Base-by-base conservation (phyloP, 1,140 invertebrate species). In the Zelostemma sp. region DNA sequence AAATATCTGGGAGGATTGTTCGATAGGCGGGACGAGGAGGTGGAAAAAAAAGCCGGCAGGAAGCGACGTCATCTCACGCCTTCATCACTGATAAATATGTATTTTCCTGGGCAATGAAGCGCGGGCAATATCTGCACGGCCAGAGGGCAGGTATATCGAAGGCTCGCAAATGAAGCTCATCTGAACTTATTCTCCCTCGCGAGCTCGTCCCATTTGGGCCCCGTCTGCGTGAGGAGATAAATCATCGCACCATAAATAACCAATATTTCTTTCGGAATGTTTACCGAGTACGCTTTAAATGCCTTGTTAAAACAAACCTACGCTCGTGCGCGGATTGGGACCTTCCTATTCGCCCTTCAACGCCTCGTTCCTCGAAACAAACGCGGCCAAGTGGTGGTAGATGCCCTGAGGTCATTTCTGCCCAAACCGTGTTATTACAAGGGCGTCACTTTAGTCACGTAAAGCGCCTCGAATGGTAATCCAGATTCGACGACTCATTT, bases 261-360 rank as follows among this genome's bases (percentile, higher is more conserved):
- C 83, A 74, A 85, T 85, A 85, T 85, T 83, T 85, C 79, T 84
- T 76, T 76, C 66, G 77, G 79, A 81, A 85, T 85, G 84, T 85
- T 85, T 85, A 85, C 84, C 79, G 82, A 85, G 83, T 83, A 80
- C 80, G 78, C 81, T 85, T 85, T 85, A 85, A 85, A 85, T 81
- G 82, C 78, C 84, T 85, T 84, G 83, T 85, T 85, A 85, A 85
- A 85, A 83, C 81, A 85, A 85, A 85, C 83, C 83, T 85, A 84
- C 81, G 82, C 68, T 61, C 41, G 60, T 35, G 57, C 56, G 72
- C 63, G 57, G 33, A 59, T 60, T 25, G 41, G 48, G 61, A 12
- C 61, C 72, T 60, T 65, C 25, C 64, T 72, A 67, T 70, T 46
- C n/a, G 14, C 54, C 50, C 45, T 47, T 68, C 64, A 67, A 73